Base-by-base conservation (phyloP, 2,113 vertebrate genomes). In the Lethenteron reissneri region DNA sequence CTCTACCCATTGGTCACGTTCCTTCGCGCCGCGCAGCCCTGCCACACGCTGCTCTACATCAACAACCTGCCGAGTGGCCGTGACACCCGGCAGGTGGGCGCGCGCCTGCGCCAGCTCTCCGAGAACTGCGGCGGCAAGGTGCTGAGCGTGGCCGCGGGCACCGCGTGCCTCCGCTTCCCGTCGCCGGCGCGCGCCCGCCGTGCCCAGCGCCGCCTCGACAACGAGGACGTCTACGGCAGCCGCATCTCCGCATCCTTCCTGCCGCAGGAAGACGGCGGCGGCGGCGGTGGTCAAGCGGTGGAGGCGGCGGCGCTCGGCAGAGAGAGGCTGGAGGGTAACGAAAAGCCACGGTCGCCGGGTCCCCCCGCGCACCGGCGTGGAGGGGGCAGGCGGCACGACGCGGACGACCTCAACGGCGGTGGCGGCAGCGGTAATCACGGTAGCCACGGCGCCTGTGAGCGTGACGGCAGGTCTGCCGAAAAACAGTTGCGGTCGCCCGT, bases 91-190 rank as follows among this genome's bases (percentile, higher is more conserved):
- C 89, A 87, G 56, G 79, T 97, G 80, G 87, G 86, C 78, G 86
- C 88, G 74, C 85, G 92, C 77, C 90, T 99, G 60, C 81, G 88
- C 57, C 91, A 92, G 73, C 80, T 99, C 77, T 99, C 92, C 17
- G 90, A 92, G 78, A 99, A 97, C 81, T 97, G 92, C 60, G 94
- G 94, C 0, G 94, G 94, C 72, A 97, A 96, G 77, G 92, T 99
- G 77, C 78, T 94, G 79, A 90, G 88, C 56, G 80, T 99, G 75
- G 84, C 87, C 4, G 85, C 87, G 21, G 84, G 87, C 81, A 82
- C 83, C 0, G 94, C 90, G 0, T 84, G 92, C 73, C 89, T 99
- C 21, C 88, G 94, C 21, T 96, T 99, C 74, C 76, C 88, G 73
- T 95, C 82, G 78, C 82, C 82, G 1, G 90, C 90, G 1, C 89